Percentiles rank a stretch among this genome's conserved stretches.
Conservation (phyloP, 1,140 invertebrate species). For the Bombus superbus region DNA sequence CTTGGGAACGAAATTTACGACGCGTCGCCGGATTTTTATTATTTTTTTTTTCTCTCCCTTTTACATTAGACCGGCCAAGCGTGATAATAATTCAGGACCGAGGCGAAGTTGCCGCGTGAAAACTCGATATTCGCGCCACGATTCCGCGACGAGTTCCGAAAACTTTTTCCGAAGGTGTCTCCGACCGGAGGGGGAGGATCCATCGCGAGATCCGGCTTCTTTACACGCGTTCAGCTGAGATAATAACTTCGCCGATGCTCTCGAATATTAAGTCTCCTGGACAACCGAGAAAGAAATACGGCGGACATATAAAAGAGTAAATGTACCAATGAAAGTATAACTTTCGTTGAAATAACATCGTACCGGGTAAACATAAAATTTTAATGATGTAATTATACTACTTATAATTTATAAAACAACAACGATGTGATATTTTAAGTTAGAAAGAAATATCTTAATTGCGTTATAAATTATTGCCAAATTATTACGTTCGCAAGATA, state of each 20-base stretch:
- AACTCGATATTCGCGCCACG: slow-evolving; percentile 74
- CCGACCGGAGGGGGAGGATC: slow-evolving; percentile 30
- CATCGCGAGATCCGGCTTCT: slow-evolving; percentile 49
- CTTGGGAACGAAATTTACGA: slow-evolving; percentile 18
- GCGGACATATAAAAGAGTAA: background rate
- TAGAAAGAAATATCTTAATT: background rate
- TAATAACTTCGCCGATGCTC: slow-evolving; percentile 63
- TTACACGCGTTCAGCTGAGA: slow-evolving; percentile 54
- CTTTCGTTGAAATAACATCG: background rate
- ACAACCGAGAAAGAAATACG: slow-evolving; percentile 11
- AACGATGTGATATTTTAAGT: background rate
- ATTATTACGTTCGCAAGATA: background rate
- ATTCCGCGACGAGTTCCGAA: slow-evolving; percentile 63
- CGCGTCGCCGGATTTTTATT: slow-evolving; percentile 18
- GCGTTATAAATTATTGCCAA: background rate
- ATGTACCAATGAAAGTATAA: background rate
- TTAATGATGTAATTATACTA: background rate
- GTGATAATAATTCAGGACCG: slow-evolving; percentile 67
- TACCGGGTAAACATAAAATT: background rate
- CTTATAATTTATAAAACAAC: too few species aligned
- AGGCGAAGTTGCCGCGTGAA: slow-evolving; percentile 60
- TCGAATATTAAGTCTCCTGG: slow-evolving; percentile 69
- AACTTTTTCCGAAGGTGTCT: slow-evolving; percentile 66
- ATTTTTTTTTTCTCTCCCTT: slow-evolving; percentile 7
- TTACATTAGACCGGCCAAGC: slow-evolving; percentile 44